Base-by-base conservation (phyloP, 2,113 vertebrate genomes). In the Pleuronectes platessa region DNA sequence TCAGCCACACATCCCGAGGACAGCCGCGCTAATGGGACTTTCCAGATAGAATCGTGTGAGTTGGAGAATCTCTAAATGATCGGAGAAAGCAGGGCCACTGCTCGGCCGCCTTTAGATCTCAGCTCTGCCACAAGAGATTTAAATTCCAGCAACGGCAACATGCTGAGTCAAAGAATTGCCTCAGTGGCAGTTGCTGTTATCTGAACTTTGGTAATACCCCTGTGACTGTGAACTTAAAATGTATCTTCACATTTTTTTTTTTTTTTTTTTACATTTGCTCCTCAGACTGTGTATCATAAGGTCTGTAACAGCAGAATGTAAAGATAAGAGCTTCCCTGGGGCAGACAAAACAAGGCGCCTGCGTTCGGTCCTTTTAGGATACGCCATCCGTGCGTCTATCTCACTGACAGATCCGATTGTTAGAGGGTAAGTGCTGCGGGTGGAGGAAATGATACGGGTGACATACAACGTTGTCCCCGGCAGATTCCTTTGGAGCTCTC, bases 121-220 rank as follows among this genome's bases (percentile, higher is more conserved):
- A 18, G 49, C 49, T 51, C 49, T 13, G 49, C 49, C 42, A 65
- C 54, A 54, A 60, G 68, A 75, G 69, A 84, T 90, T 90, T 74
- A 84, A 86, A 85, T 90, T 86, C 74, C 66, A 75, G 78, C 81
- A 58, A 54, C 4, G 42, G 62, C 74, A 86, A 59, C 81, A 59
- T 80, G 83, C 81, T 73, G 77, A 90, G 68, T 88, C 75, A 87
- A 85, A 85, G 66, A 70, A 81, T 60, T 82, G 71, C 51, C 73
- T 73, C 64, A 74, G 76, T 63, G 85, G 76, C 55, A 74, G 61
- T 86, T 71, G 73, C 79, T 61, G 71, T 90, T 88, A 87, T 90
- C 82, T 87, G 71, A 90, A 88, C 74, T 88, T 83, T 66, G 23
- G 68, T 83, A 78, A 88, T 88, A 79, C 77, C 67, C 54, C 55